Percentiles rank a stretch among this genome's conserved stretches.
phyloP scores from a whole-genome alignment of 2,797 vertebrate species.

The Galaxias olidus region DNA sequence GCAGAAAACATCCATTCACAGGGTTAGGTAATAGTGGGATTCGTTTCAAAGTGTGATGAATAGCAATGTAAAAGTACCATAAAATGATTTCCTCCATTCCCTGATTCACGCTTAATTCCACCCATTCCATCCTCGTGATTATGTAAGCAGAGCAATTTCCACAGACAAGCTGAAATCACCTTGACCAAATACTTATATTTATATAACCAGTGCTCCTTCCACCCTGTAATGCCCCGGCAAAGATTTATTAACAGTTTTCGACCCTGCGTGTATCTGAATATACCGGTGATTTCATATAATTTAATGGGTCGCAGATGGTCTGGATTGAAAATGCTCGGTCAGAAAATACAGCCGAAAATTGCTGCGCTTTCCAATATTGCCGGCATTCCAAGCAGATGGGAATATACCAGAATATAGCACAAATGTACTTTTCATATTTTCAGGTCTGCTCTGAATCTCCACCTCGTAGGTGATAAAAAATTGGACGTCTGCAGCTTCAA shows the following conservation, averaged over 20 bases:
- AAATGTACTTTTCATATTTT: constrained; percentile 63
- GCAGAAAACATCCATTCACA: constrained; percentile 20
- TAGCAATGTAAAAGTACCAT: constrained; percentile 27
- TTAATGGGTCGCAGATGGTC: constrained; percentile 60
- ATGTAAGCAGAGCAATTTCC: constrained; percentile 56
- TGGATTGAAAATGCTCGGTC: constrained; percentile 59
- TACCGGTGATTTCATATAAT: constrained; percentile 62
- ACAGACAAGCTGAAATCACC: constrained; percentile 58
- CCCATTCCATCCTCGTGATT: constrained; percentile 47
- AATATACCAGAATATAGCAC: constrained; percentile 53
- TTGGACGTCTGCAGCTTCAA: constrained; percentile 48
- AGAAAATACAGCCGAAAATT: constrained; percentile 60
- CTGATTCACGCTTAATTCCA: constrained; percentile 44
- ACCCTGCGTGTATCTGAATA: constrained; percentile 53
- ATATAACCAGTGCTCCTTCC: constrained; percentile 37
- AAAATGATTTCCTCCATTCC: constrained; percentile 33
- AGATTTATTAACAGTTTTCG: constrained; percentile 63
- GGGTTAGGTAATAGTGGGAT: constrained; percentile 19
- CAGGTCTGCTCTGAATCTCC: constrained; percentile 54
- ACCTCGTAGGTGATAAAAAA: constrained; percentile 58
- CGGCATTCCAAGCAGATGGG: constrained; percentile 53
- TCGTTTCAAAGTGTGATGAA: constrained; percentile 28
- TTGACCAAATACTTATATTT: constrained; percentile 53
- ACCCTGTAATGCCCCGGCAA: constrained; percentile 41
- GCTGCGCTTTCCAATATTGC: constrained; percentile 61